These are phyloP conservation scores for Danaus melanippus DNA, from an alignment of 1,140 invertebrate species.

Conservation along the genomic window DNA sequence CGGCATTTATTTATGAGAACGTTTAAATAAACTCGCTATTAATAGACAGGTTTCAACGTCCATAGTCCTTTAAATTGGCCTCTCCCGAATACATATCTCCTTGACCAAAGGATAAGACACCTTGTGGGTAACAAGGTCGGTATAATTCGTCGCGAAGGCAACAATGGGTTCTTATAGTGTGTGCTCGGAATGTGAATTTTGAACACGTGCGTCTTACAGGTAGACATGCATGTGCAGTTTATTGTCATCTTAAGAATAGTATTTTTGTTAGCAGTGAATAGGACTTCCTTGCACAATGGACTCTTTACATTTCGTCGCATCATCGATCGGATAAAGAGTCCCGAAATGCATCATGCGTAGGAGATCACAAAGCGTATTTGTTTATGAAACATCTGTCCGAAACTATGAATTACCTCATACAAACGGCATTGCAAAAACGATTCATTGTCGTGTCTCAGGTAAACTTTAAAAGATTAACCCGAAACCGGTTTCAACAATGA, in stretches of 20 bases:
- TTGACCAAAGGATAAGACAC: constrained; percentile 26
- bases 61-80: no score
- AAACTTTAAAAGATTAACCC: constrained; percentile 67
- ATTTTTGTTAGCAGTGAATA: constrained; percentile 53
- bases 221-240: constrained; percentile 60
- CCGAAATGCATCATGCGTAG: constrained; percentile 62
- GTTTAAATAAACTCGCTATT: constrained; percentile 35
- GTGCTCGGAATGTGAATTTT: constrained; percentile 50
- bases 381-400: constrained; percentile 59
- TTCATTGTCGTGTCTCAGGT: constrained; percentile 49
- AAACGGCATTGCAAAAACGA: constrained; percentile 49
- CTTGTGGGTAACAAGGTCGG: constrained; percentile 28
- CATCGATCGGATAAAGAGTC: constrained; percentile 43
- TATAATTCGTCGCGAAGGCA: constrained; percentile 27
- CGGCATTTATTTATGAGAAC: background rate
- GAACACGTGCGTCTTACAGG: constrained; percentile 66
- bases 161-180: constrained; percentile 37
- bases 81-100: no score
- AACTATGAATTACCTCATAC: constrained; percentile 22
- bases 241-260: constrained; percentile 53
- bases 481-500: constrained; percentile 50
- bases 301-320: constrained; percentile 38
- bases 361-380: constrained; percentile 57
- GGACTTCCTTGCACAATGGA: constrained; percentile 60
- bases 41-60: constrained; percentile 21